These are phyloP conservation scores for Dicrostonyx torquatus DNA, from an alignment of 2,797 vertebrate genomes.

Conservation along the genomic window DNA sequence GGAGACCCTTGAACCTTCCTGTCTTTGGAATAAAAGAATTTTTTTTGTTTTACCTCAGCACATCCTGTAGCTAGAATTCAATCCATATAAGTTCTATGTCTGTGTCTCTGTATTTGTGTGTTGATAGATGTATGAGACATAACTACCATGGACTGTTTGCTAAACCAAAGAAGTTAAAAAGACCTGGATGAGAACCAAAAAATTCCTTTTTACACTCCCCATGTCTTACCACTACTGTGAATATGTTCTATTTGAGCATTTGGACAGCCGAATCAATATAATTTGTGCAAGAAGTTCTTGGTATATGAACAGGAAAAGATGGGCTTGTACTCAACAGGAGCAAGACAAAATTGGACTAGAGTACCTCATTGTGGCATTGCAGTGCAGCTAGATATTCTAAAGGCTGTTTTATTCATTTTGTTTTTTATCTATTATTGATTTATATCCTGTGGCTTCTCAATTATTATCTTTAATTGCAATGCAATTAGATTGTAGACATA, in stretches of 20 bases:
- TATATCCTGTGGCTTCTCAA: background rate
- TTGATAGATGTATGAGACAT: background rate
- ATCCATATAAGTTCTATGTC: background rate
- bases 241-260: background rate
- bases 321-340: background rate
- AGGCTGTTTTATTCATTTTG: background rate
- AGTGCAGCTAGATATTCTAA: background rate
- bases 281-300: background rate
- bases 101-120: background rate
- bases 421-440: background rate
- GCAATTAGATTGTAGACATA: background rate
- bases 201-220: slow-evolving; percentile 1
- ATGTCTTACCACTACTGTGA: background rate
- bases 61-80: background rate
- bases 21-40: background rate
- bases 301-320: background rate
- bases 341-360: background rate
- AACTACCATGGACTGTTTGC: background rate
- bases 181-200: background rate
- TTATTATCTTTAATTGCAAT: background rate
- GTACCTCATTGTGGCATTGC: background rate
- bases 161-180: background rate
- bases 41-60: background rate
- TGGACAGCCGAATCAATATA: background rate
- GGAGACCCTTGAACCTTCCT: background rate